These are phyloP conservation scores for Lysandra bellargus DNA, from an alignment of 2,888 invertebrate genomes.

Conservation along the genomic window DNA sequence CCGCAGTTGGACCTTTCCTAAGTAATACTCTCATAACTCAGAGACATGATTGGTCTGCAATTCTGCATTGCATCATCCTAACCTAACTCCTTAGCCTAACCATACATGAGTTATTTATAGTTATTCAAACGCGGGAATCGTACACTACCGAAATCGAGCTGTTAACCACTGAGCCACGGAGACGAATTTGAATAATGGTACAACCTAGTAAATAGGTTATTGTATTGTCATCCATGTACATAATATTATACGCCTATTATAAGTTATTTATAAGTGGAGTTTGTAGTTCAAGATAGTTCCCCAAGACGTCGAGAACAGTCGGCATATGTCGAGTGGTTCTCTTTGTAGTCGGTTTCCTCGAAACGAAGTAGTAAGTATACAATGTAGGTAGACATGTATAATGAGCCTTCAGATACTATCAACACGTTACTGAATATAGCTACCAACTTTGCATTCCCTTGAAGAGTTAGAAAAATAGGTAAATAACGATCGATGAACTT, in stretches of 20 bases:
- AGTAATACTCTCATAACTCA: too few relatives aligned
- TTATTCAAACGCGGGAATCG: background rate
- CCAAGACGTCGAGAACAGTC: slow-evolving; percentile 22
- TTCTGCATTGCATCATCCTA: too few relatives aligned
- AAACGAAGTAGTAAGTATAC: background rate
- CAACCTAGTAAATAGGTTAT: background rate
- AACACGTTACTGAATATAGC: too few relatives aligned
- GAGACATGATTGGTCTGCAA: too few relatives aligned
- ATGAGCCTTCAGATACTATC: background rate
- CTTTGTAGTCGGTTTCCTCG: slow-evolving; percentile 24
- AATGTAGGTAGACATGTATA: background rate
- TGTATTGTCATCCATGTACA: background rate
- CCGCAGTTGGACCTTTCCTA: too few relatives aligned
- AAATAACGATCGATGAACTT: too few relatives aligned
- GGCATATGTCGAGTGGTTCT: slow-evolving; percentile 21
- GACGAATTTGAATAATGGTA: background rate
- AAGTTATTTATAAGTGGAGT: slow-evolving; percentile 24
- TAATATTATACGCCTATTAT: slow-evolving; percentile 4
- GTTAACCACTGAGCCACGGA: background rate
- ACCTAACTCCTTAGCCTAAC: too few relatives aligned
- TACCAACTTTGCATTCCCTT: too few relatives aligned
- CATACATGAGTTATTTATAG: background rate
- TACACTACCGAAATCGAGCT: background rate
- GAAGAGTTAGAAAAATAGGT: too few relatives aligned
- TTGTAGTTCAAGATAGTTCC: slow-evolving; percentile 27